Percentiles rank a stretch among this genome's conserved stretches.
phyloP scores from a whole-genome alignment of 1,140 invertebrate species.

The Drosophila bifasciata region DNA sequence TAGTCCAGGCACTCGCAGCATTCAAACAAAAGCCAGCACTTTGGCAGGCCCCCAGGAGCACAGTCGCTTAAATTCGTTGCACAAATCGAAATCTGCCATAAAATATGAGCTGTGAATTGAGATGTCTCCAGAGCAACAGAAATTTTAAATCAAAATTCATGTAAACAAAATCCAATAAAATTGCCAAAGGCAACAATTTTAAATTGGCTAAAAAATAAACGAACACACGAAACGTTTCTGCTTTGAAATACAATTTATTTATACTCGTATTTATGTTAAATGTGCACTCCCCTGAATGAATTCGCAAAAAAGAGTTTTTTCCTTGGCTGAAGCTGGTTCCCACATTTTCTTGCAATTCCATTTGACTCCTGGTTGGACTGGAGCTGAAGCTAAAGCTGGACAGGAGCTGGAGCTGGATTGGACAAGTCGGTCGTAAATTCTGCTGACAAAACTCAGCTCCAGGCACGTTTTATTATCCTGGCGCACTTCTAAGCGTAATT shows the following conservation, averaged over 20 bases:
- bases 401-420: too few species aligned
- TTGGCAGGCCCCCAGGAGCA: slow-evolving; percentile 4
- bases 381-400: too few species aligned
- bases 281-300: neutral
- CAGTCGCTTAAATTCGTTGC: slow-evolving; percentile 16
- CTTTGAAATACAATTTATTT: too few species aligned
- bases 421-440: slow-evolving; percentile 67
- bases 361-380: slow-evolving; percentile 1
- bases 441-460: slow-evolving; percentile 62
- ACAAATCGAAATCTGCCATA: slow-evolving; percentile 20
- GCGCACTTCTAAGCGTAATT: slow-evolving; percentile 72
- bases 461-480: slow-evolving; percentile 67
- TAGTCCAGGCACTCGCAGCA: slow-evolving; percentile 45
- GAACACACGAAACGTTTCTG: too few species aligned
- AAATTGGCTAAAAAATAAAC: too few species aligned
- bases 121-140: neutral
- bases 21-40: slow-evolving; percentile 50
- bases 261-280: too few species aligned
- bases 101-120: slow-evolving; percentile 17
- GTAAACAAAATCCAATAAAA: neutral
- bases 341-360: slow-evolving; percentile 4
- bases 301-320: neutral
- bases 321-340: neutral
- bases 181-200: too few species aligned
- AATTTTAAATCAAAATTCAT: neutral